Evolutionary conservation across 1,140 invertebrate genomes (phyloP), one percentile per base, ranked within the genome.

Genomic region (Latrodectus geometricus): DNA sequence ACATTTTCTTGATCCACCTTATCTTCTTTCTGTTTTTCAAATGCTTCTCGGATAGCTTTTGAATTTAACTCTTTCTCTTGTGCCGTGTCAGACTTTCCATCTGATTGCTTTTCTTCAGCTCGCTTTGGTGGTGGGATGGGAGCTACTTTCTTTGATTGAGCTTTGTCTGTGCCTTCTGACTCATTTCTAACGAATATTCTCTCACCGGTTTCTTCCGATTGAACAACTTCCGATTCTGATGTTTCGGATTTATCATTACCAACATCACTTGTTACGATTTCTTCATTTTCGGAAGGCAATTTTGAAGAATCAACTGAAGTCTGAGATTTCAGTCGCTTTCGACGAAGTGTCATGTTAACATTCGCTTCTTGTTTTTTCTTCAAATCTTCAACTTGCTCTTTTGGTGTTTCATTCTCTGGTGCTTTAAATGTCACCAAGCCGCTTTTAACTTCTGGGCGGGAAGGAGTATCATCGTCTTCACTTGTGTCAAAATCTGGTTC

Each of bases 401-500:
- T 77, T n/a, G 48, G 61, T 11, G 66, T n/a, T 12, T 79, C 76
- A 21, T 65, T 80, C 0, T 86, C 80, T 8, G 48, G 14, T 20
- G 73, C 80, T 48, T 70, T 69, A 52, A 88, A 83, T 8, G 75
- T 85, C 8, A 76, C 68, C 8, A 84, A 68, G n/a, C 35, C 85
- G 65, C 49, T 77, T 17, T 77, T 87, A 9, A 56, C 54, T n/a
- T 87, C 76, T 35, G 56, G 20, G 5, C 54, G 75, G 1, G 86
- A 78, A 5, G 86, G 69, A 49, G 75, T 52, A 21, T 88, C 85
- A 9, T 89, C 88, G 8, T 88, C 88, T 35, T 88, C 88, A 48
- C 86, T 88, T 7, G 79, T 70, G 82, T 96, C 89, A 91, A 96
- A 97, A 91, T 97, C 96, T 0, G 96, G 96, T 89, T 96, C 96